Evolutionary conservation across 2,797 vertebrate species (phyloP).

Genomic region (Bufotes viridis): DNA sequence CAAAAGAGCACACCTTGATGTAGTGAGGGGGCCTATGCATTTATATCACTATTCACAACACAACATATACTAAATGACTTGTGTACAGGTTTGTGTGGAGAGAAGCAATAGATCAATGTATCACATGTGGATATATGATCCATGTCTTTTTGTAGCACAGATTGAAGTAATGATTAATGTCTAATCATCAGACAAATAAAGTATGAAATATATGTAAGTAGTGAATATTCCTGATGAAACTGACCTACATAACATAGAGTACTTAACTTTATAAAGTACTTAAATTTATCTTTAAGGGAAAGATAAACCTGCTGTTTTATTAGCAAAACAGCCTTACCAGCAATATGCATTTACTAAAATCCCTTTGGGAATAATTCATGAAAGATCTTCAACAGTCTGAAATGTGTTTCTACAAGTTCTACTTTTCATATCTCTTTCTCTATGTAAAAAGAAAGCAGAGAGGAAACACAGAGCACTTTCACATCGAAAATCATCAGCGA

Average conservation of each 20-base stretch:
- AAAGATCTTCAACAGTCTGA: slow-evolving; percentile 24
- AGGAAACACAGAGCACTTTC: slow-evolving; percentile 10
- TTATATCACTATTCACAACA: no score
- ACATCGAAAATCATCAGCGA: slow-evolving; percentile 24
- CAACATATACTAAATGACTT: no score
- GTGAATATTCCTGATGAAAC: neutral
- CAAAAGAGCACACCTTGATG: no score
- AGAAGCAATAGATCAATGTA: no score
- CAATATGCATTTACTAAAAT: slow-evolving; percentile 8
- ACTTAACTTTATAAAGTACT: no score
- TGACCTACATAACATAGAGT: neutral
- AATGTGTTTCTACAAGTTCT: slow-evolving; percentile 38
- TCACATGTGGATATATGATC: no score
- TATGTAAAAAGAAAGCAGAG: slow-evolving; percentile 8
- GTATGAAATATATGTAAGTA: neutral
- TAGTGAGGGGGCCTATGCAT: no score
- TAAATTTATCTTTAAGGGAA: neutral
- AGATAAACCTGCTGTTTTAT: slow-evolving; percentile 19
- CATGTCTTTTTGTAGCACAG: no score
- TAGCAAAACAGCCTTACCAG: neutral
- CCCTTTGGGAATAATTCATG: slow-evolving; percentile 18
- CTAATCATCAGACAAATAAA: neutral
- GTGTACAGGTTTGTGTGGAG: no score
- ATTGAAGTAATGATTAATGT: no score
- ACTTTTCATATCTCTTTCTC: slow-evolving; percentile 20